Percentiles rank a stretch among this genome's conserved stretches.
Evolutionary conservation across 1,140 invertebrate genomes (phyloP).

Genomic region (Drosophila parabipectinata): DNA sequence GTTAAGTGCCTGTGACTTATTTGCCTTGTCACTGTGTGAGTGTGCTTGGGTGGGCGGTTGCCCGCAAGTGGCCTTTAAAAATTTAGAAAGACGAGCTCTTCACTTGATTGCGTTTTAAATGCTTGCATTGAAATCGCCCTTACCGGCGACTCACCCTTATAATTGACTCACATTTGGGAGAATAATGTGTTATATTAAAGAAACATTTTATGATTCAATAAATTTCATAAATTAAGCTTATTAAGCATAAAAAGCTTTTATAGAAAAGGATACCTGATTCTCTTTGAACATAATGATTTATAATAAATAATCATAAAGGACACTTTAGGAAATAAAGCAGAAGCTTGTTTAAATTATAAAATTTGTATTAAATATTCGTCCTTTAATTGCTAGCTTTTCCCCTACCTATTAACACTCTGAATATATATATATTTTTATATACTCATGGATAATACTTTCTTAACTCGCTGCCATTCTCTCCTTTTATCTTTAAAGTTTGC

Average conservation of each 20-base stretch:
- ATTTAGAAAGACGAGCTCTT: constrained; percentile 17
- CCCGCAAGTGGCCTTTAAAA: constrained; percentile 39
- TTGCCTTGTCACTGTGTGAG: constrained; percentile 46
- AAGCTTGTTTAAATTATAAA: too few species aligned
- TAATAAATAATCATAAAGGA: too few species aligned
- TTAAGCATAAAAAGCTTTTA: too few species aligned
- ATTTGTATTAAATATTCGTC: too few species aligned
- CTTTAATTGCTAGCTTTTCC: not conserved
- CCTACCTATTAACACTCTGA: not conserved
- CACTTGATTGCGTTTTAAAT: constrained; percentile 29
- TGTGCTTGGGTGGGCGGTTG: constrained; percentile 4
- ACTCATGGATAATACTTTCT: constrained; percentile 26
- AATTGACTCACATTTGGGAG: not conserved
- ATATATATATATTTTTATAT: not conserved
- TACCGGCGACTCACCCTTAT: not conserved
- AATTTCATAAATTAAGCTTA: too few species aligned
- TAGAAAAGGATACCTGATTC: too few species aligned
- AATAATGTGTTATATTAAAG: not conserved
- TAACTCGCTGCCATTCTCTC: constrained; percentile 24
- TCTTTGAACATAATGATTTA: too few species aligned
- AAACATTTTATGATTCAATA: too few species aligned
- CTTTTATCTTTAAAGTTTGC: constrained; percentile 72
- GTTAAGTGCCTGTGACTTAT: constrained; percentile 74
- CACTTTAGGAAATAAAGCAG: too few species aligned
- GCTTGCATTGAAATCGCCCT: not conserved